phyloP scores from a whole-genome alignment of 2,888 invertebrate genomes.

The Pristionchus mayeri region DNA sequence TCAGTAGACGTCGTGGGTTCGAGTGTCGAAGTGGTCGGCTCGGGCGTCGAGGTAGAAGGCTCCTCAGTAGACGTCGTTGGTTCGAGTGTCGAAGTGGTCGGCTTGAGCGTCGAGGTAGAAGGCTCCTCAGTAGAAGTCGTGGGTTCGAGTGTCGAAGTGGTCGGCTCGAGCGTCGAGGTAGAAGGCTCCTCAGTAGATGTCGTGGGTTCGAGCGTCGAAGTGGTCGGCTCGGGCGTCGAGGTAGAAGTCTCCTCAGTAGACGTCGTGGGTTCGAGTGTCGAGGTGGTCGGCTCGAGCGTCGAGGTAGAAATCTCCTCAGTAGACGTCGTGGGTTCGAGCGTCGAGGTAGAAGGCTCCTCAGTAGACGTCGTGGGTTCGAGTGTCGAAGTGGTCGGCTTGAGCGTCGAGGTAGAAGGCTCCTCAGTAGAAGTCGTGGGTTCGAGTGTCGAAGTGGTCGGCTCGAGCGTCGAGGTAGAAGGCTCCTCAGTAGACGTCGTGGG shows the following conservation, averaged over 20 bases:
- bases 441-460: background rate
- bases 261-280: background rate
- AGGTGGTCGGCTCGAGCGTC: background rate
- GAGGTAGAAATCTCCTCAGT: background rate
- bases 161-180: background rate
- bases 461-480: background rate
- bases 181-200: background rate
- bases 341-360: no score
- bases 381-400: no score
- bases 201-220: background rate
- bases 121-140: no score
- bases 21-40: background rate
- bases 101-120: background rate
- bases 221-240: background rate
- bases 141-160: no score
- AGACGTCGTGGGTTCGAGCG: background rate
- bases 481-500: background rate
- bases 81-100: background rate
- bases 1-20: background rate
- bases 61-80: background rate
- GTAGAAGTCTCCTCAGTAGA: background rate
- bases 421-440: background rate
- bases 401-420: background rate
- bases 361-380: no score
- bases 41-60: background rate